Base-by-base conservation (phyloP, 1,140 invertebrate genomes). In the Eurytemora carolleeae region DNA sequence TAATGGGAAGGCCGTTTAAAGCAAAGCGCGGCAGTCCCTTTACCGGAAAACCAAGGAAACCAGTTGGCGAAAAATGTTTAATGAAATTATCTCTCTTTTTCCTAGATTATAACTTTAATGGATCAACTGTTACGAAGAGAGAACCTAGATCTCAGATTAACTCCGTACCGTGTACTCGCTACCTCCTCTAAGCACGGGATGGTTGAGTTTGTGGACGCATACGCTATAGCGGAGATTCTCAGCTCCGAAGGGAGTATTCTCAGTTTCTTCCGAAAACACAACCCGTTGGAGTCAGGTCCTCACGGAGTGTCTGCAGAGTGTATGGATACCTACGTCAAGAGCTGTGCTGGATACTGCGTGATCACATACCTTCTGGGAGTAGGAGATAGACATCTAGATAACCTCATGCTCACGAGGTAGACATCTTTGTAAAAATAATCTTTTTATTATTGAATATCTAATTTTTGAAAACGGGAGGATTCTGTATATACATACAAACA, bases 291-390 rank as follows among this genome's bases (percentile, higher is more conserved):
- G 68, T 83, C 75, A 64, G 86, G 82, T 0, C 83, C 88, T 0
- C 94, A 89, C 72, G 92, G 91, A 16, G 92, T 98, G 58, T 76
- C 83, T 22, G 74, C 87, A 0, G 90, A 97, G 68, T 86, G 95
- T 2, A 95, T 99, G 86, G 94, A 98, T 70, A 95, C 87, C 16
- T 99, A 98, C 71, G 83, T 98, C 19, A 82, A 89, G 68, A 95
- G 91, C 69, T 97, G 93, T 77, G 92, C 95, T 65, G 95, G 96
- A 0, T 99, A 99, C 71, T 98, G 92, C 73, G 89, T 99, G 16
- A 95, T 99, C 26, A 98, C 94, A 0, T 98, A 99, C 71, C 73
- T 99, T 44, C 73, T 99, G 25, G 95, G 94, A 12, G 92, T 99
- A 18, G 95, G 96, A 2, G 96, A 99, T 74, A 79, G 96, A 22